phyloP scores from a whole-genome alignment of 2,113 vertebrate species.

The Rhinoptilus africanus region DNA sequence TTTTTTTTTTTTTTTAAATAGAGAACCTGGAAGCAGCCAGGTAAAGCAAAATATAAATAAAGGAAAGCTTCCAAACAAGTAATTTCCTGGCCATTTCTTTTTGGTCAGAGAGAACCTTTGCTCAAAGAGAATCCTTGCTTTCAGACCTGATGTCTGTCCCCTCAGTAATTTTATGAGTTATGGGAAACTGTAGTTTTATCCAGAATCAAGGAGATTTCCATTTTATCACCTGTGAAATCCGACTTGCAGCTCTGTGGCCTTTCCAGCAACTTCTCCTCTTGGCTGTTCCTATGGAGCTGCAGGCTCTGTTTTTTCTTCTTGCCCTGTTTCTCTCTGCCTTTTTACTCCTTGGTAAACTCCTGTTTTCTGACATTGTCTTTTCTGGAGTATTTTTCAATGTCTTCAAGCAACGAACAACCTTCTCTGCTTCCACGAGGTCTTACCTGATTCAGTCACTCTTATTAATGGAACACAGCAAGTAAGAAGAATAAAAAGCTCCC shows the following conservation, averaged over 20 bases:
- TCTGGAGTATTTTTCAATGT: not conserved
- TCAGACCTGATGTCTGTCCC: not conserved
- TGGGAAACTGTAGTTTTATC: not conserved
- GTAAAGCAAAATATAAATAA: not conserved
- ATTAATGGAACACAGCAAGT: not conserved
- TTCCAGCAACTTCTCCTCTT: not conserved
- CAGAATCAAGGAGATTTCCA: not conserved
- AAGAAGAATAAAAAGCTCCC: not conserved
- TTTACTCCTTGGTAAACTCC: not conserved
- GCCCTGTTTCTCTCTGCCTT: not conserved
- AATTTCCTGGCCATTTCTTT: not conserved
- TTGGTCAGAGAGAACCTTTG: not conserved
- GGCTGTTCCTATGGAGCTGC: not conserved
- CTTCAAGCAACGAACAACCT: not conserved
- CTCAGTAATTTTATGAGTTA: not conserved
- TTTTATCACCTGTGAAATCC: not conserved
- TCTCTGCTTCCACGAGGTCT: not conserved
- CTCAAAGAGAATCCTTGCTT: not conserved
- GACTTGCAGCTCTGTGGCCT: not conserved
- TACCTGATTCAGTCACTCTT: not conserved
- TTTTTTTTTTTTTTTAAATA: not conserved
- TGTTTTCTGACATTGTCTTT: not conserved
- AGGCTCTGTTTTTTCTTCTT: not conserved
- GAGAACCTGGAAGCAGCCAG: not conserved
- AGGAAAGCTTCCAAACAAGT: not conserved